Conservation (phyloP, 2,888 invertebrate genomes). For the Agrochola litura region DNA sequence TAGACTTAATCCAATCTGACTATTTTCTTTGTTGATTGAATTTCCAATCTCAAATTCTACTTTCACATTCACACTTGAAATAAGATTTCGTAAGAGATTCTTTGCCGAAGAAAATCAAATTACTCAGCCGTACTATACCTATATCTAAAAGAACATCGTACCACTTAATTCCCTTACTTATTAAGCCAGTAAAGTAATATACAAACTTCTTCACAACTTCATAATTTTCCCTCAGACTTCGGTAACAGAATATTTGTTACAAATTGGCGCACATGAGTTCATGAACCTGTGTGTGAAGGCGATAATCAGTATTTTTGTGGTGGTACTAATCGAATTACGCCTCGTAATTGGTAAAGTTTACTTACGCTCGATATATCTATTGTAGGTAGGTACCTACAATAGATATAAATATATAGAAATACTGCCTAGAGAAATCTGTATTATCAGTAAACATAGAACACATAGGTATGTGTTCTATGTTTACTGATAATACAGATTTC, state of each 20-base stretch:
- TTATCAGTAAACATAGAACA: background rate
- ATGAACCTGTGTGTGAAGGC: constrained; percentile 45
- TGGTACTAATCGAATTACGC: constrained; percentile 58
- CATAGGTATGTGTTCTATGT: background rate
- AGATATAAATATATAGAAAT: too few species aligned
- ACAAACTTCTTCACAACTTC: constrained; percentile 17
- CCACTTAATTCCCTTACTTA: constrained; percentile 4
- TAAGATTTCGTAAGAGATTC: background rate
- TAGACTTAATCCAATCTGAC: background rate
- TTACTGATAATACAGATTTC: constrained; percentile 1
- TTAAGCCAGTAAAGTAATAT: constrained; percentile 20
- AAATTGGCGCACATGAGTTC: constrained; percentile 31
- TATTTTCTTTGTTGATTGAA: background rate
- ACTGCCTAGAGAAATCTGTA: constrained; percentile 4
- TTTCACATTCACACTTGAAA: background rate
- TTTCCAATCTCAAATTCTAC: background rate
- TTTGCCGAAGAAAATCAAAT: background rate
- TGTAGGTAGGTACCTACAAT: too few species aligned
- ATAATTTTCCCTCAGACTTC: constrained; percentile 10
- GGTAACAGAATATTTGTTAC: constrained; percentile 48
- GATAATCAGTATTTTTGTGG: constrained; percentile 56
- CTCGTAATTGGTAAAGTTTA: constrained; percentile 56
- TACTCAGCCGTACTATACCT: background rate
- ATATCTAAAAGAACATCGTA: background rate
- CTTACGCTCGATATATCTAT: constrained; percentile 27